Percentiles rank a stretch among this genome's conserved stretches.
Evolutionary conservation across 2,888 invertebrate species (phyloP).

Genomic region (Drosophila longiperda): DNA sequence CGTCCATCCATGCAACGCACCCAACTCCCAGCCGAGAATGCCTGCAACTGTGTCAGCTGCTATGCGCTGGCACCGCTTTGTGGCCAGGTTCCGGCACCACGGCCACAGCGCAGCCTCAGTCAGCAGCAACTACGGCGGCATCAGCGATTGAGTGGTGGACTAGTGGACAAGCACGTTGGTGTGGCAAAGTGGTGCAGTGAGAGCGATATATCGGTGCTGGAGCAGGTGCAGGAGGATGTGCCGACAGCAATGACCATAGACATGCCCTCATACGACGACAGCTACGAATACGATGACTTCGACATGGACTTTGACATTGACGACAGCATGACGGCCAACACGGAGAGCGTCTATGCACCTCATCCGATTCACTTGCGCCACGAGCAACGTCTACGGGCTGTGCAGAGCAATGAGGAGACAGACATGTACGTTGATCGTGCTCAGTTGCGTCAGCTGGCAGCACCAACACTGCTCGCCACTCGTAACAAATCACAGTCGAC

Average conservation of each 20-base stretch:
- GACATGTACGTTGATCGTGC: slow-evolving; percentile 68
- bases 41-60: slow-evolving; percentile 83
- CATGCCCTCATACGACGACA: slow-evolving; percentile 57
- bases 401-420: slow-evolving; percentile 36
- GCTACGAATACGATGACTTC: slow-evolving; percentile 72
- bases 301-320: slow-evolving; percentile 78
- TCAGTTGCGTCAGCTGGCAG: slow-evolving; percentile 62
- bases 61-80: slow-evolving; percentile 82
- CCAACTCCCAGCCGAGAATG: slow-evolving; percentile 32
- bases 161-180: slow-evolving; percentile 58
- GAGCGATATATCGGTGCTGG: slow-evolving; percentile 82
- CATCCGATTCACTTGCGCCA: slow-evolving; percentile 36
- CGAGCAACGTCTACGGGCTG: slow-evolving; percentile 28
- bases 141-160: slow-evolving; percentile 78
- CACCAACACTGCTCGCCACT: slow-evolving; percentile 54
- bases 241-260: slow-evolving; percentile 35
- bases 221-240: slow-evolving; percentile 64
- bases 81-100: slow-evolving; percentile 74
- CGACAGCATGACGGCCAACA: slow-evolving; percentile 32
- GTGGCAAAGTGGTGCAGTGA: slow-evolving; percentile 84
- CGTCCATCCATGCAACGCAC: slow-evolving; percentile 62
- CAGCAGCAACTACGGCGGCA: slow-evolving; percentile 83
- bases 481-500: slow-evolving; percentile 83
- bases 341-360: slow-evolving; percentile 23
- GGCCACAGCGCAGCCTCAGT: slow-evolving; percentile 81